A percentile compares a stretch with the other conserved stretches of the same genome.
phyloP scores from a whole-genome alignment of 2,888 invertebrate genomes.

The Endotricha flammealis region DNA sequence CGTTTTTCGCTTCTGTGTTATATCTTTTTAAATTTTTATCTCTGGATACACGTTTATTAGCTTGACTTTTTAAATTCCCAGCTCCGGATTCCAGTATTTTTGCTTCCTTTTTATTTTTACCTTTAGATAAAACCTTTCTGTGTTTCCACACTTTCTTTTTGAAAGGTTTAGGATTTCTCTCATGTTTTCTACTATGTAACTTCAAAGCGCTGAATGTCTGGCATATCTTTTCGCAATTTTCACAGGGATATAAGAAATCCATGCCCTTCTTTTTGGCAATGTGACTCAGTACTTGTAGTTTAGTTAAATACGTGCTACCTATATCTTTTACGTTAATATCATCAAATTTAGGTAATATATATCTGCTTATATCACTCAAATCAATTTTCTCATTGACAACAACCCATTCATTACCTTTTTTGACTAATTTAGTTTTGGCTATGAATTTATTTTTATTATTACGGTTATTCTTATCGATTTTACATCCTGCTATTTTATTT shows the following conservation, averaged over 20 bases:
- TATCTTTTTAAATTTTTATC: too few relatives aligned
- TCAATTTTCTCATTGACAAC: slow-evolving; percentile 40
- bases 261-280: slow-evolving; percentile 39
- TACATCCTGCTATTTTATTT: slow-evolving; percentile 42
- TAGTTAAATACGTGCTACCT: slow-evolving; percentile 34
- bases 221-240: slow-evolving; percentile 55
- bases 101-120: not conserved
- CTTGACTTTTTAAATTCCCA: too few relatives aligned
- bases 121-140: slow-evolving; percentile 23
- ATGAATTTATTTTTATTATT: slow-evolving; percentile 31
- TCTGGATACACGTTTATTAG: too few relatives aligned
- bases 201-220: slow-evolving; percentile 46
- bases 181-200: slow-evolving; percentile 48
- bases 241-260: slow-evolving; percentile 54
- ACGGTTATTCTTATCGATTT: slow-evolving; percentile 42
- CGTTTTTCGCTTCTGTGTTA: too few relatives aligned
- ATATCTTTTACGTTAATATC: slow-evolving; percentile 24
- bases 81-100: too few relatives aligned
- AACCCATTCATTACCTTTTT: slow-evolving; percentile 49
- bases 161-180: slow-evolving; percentile 46
- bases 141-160: slow-evolving; percentile 51
- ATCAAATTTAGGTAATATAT: slow-evolving; percentile 35
- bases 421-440: slow-evolving; percentile 46
- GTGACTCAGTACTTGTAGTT: slow-evolving; percentile 38
- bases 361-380: slow-evolving; percentile 21